Base-by-base conservation (phyloP, 2,113 vertebrate species). In the Thamnophis sirtalis region DNA sequence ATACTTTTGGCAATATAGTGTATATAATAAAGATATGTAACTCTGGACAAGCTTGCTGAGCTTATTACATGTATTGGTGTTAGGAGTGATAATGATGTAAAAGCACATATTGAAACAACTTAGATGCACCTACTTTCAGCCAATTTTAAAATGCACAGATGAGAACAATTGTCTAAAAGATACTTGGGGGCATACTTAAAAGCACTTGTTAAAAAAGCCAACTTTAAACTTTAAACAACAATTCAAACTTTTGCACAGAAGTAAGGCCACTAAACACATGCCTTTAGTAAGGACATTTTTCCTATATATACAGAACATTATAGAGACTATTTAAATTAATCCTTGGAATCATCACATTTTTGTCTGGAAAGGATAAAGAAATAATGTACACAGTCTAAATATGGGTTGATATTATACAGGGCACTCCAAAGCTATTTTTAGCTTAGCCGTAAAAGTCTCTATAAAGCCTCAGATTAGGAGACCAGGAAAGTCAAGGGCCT, bases 231-330 rank as follows among this genome's bases (percentile, higher is more conserved):
- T 43, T 43, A 43, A 43, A 43, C 43, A 43, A 43, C 43, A 43
- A 94, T 53, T 93, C 85, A 93, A 54, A 84, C n/a, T 60, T 91
- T 43, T 60, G 63, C 21, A 58, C 48, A 60, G n/a, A 93, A 58
- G 15, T 68, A 21, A 9, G 51, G 84, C 4, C 91, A 13, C 1
- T 51, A 54, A 94, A 1, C 48, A 63, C 8, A 53, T 80, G 15
- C 55, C 3, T 56, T 51, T 93, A 21, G 9, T 86, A 93, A 60
- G 91, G 43, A 89, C 21, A 89, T 48, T 2, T 89, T 51, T 84
- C 26, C 26, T 92, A 87, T 85, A 85, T 88, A 80, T 51, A 89
- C 48, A 84, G 73, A 56, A 33, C 28, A 26, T 28, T 51, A 87
- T 38, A 68, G 24, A 91, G 22, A 68, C 91, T 43, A 49, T 84